Evolutionary conservation across 92 coral and sea anemone genomes (phyloP).

Genomic region (Palythoa grandiflora): DNA sequence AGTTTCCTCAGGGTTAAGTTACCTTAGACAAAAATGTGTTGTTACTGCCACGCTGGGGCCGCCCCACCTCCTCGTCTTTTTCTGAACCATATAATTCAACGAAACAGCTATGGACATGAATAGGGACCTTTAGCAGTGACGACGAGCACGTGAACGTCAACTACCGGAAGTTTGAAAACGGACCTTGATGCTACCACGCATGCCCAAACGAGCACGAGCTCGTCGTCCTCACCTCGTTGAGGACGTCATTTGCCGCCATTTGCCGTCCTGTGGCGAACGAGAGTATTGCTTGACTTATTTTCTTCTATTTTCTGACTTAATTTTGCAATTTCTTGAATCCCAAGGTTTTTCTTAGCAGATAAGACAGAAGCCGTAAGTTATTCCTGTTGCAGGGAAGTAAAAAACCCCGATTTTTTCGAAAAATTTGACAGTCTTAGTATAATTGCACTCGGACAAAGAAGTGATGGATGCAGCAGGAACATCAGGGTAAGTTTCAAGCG

Average conservation of each 20-base stretch:
- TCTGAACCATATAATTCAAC: no score
- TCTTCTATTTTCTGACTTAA: neutral
- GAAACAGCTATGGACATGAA: no score
- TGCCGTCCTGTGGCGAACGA: constrained; percentile 45
- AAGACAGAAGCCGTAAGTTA: neutral
- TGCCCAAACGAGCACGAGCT: constrained; percentile 30
- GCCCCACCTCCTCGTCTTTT: no score
- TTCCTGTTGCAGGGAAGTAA: constrained; percentile 15
- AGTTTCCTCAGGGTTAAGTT: no score
- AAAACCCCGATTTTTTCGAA: constrained; percentile 10
- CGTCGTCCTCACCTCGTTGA: constrained; percentile 45
- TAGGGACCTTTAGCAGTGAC: constrained; percentile 48
- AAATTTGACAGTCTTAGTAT: neutral
- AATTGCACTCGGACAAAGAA: constrained; percentile 19
- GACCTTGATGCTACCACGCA: constrained; percentile 44
- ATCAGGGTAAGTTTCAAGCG: constrained; percentile 6
- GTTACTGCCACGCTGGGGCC: no score
- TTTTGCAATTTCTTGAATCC: neutral
- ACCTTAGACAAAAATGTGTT: no score
- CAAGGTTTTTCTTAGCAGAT: neutral
- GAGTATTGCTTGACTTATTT: neutral
- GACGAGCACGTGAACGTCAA: constrained; percentile 44
- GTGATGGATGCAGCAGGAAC: constrained; percentile 40
- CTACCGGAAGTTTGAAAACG: constrained; percentile 44
- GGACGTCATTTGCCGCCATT: constrained; percentile 51